Base-by-base conservation (phyloP, 2,797 vertebrate species). In the Lagocephalus sceleratus region DNA sequence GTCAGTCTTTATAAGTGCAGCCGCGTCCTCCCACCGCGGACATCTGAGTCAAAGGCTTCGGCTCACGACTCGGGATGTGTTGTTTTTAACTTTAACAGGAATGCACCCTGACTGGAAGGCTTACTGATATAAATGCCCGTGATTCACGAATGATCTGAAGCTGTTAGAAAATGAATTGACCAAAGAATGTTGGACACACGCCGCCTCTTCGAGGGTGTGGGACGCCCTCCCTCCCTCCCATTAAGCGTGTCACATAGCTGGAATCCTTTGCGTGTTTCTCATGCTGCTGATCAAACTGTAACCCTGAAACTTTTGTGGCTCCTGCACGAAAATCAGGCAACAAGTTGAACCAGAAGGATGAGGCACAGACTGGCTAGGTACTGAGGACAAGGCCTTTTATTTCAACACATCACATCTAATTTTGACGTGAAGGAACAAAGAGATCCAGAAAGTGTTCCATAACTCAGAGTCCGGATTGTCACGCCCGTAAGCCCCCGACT, bases 201-300 rank as follows among this genome's bases (percentile, higher is more conserved):
- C 9, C n/a, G 6, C 29, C 23, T 70, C 22, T 2, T 26, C 25
- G 1, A 12, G 53, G 40, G 44, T 2, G 14, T 45, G 5, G 40
- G 46, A 41, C n/a, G n/a, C n/a, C n/a, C n/a, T n/a, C n/a, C n/a
- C n/a, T n/a, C 21, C 19, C 5, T 17, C n/a, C 8, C 22, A 26
- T 35, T 8, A 42, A 47, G 19, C 5, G 9, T 56, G 54, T 23
- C 35, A 60, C 71, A 66, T 63, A 38, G 39, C 11, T 66, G 43
- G 49, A 49, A 71, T 49, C 20, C 21, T 41, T 46, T 16, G 50
- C 57, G 63, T 70, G 7, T 9, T 59, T 63, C 17, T 35, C 60
- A 62, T 51, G 35, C 47, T 43, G 0, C 19, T 20, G 11, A 6
- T 42, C 40, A 42, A 19, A 42, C 6, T 40, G 17, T 17, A 5